Conservation (phyloP, 2,888 invertebrate genomes). For the Itoplectis maculator region DNA sequence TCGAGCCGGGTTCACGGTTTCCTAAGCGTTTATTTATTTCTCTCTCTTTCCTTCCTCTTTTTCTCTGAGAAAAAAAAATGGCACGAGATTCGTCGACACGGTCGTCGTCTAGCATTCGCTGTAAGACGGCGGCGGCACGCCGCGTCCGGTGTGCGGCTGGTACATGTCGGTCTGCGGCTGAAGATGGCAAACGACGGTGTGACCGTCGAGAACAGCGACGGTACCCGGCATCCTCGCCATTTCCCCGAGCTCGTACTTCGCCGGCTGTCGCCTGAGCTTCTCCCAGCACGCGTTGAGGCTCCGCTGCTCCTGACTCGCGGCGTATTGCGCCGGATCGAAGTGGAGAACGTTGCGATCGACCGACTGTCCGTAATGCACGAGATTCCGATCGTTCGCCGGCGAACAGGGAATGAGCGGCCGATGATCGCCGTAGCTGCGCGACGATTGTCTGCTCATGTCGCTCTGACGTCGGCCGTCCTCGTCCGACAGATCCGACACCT, state of each 20-base stretch:
- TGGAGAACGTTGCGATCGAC: constrained; percentile 71
- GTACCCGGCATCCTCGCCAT: constrained; percentile 78
- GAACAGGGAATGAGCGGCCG: constrained; percentile 92
- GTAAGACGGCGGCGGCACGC: constrained; percentile 87
- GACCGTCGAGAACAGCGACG: constrained; percentile 93
- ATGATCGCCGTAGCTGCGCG: constrained; percentile 92
- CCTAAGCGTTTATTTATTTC: neutral
- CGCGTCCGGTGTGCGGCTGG: constrained; percentile 83
- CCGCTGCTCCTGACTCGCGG: constrained; percentile 78
- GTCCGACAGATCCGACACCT: constrained; percentile 92
- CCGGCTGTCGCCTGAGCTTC: constrained; percentile 80
- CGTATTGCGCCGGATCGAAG: constrained; percentile 77
- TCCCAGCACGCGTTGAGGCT: constrained; percentile 81
- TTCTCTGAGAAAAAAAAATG: neutral
- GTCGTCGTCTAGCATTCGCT: constrained; percentile 86
- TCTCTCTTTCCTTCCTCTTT: neutral
- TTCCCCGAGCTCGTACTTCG: constrained; percentile 82
- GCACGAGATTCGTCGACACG: neutral
- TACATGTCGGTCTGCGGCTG: constrained; percentile 89
- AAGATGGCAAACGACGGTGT: constrained; percentile 94
- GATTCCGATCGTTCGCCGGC: constrained; percentile 87
- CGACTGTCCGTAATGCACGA: constrained; percentile 79
- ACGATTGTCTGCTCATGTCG: constrained; percentile 89
- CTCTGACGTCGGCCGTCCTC: constrained; percentile 91
- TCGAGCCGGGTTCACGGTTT: neutral